Evolutionary conservation across 2,888 invertebrate genomes (phyloP), one percentile per base, ranked within the genome.

Genomic region (Bellardia bayeri): DNA sequence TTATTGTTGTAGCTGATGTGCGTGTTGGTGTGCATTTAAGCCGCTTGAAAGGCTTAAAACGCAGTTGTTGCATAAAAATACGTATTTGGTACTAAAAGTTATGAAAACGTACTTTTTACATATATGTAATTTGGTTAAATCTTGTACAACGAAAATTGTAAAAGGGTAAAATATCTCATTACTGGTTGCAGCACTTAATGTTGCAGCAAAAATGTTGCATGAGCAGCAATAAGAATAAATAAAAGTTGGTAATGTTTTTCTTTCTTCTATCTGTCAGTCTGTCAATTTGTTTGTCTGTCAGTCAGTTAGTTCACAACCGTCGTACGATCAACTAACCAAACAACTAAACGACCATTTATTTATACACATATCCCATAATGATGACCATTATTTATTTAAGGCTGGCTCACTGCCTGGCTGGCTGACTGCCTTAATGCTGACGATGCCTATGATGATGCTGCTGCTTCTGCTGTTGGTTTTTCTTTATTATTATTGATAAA

Each of bases 1-100:
- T 91, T 91, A 89, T 90, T 90, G 91, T 90, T 91, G 90, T 90
- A 91, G 90, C 91, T 91, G 90, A 90, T 89, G 89, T 91, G 90
- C 89, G 89, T 91, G 91, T 91, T 90, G 90, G 89, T 69, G 49
- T 68, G 33, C 78, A 58, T 85, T 78, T 83, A 83, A 83, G 76
- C 76, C 76, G 71, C 45, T 71, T 69, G 69, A 63, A 83, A 83
- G 83, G 78, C 63, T 83, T 83, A 72, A 83, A 63, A 37, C 23
- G 56, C 56, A 54, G 78, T 14, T 71, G 76, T 7, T 14, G 16
- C 37, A 16, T 1, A 6, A 8, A 23, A 37, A 14, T 64, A 23
- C 6, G 9, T 14, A 54, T 14, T 37, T 69, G 69, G 42, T 76
- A 68, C 45, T 40, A 13, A 14, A 13, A 14, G 14, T 13, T 30